phyloP scores from a whole-genome alignment of 2,888 invertebrate genomes.

The Parelbella ahira region DNA sequence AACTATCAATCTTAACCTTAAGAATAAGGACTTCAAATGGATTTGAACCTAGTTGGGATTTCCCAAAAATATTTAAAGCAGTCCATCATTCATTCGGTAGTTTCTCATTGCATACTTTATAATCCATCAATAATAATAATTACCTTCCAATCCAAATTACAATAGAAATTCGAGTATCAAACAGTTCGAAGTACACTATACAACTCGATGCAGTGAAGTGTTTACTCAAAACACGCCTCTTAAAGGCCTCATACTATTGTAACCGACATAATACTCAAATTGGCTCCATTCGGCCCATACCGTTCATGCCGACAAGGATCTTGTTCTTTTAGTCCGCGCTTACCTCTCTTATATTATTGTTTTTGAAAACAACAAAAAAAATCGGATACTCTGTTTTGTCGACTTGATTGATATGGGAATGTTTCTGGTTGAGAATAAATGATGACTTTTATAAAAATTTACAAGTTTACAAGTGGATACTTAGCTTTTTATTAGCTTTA shows the following conservation, averaged over 20 bases:
- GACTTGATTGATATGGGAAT: slow-evolving; percentile 73
- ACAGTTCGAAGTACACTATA: slow-evolving; percentile 35
- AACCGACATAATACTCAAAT: slow-evolving; percentile 51
- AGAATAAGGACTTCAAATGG: too few species aligned
- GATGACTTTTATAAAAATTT: slow-evolving; percentile 29
- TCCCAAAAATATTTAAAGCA: too few species aligned
- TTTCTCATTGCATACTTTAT: too few species aligned
- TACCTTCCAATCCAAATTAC: too few species aligned
- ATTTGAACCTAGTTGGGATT: too few species aligned
- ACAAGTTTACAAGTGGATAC: slow-evolving; percentile 19
- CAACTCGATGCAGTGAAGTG: slow-evolving; percentile 58
- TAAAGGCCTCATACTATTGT: slow-evolving; percentile 51
- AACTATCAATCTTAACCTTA: too few species aligned
- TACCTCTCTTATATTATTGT: slow-evolving; percentile 56
- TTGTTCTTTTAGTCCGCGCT: slow-evolving; percentile 45
- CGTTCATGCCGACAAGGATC: slow-evolving; percentile 45
- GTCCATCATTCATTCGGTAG: too few species aligned
- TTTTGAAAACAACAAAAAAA: slow-evolving; percentile 60
- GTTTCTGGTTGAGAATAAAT: slow-evolving; percentile 29
- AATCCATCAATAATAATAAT: too few species aligned
- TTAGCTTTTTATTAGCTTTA: slow-evolving; percentile 8
- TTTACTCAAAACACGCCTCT: slow-evolving; percentile 73
- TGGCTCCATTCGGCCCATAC: slow-evolving; percentile 46
- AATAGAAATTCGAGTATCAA: slow-evolving; percentile 52
- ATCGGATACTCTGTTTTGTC: slow-evolving; percentile 46